Base-by-base conservation (phyloP, 2,113 vertebrate genomes). In the human region DNA sequence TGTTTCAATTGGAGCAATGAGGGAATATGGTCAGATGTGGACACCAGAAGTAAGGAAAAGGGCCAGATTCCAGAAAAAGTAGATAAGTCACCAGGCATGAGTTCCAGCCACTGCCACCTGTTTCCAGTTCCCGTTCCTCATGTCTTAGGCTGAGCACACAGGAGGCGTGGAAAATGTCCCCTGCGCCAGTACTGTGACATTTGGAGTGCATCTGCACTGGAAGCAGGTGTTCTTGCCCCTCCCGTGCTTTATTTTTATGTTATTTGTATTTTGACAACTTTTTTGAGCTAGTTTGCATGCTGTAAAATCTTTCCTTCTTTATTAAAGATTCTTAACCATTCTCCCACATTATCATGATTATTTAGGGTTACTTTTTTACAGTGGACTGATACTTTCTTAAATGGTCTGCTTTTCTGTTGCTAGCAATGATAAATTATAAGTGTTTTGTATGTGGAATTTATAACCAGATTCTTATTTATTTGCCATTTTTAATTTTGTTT, bases 321-420 rank as follows among this genome's bases (percentile, higher is more conserved):
- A 35, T 17, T 55, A 72, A 94, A 68, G 43, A 92, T 89, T 91
- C 75, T 40, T 11, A 93, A 93, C 52, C 43, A 40, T 61, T 38
- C 17, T 3, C 6, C 8, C 18, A 22, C 45, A 25, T 57, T 57
- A 23, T 75, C 16, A 2, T 64, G 43, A 85, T 76, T 89, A 40
- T 16, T 23, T 52, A 80, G 23, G 70, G 68, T 78, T 93, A 57
- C 18, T 81, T 50, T 32, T 90, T 70, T 52, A 73, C 0, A 90
- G 57, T 61, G 83, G 57, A 92, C 57, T 5, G 64, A 11, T 32
- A 43, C 12, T 16, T 50, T 48, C 40, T 59, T 55, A 78, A 91
- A n/a, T 30, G 10, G 1, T 66, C 6, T 95, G 14, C 35, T 81
- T 84, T 96, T 55, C 43, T 93, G 55, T 30, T 17, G 10, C 55